A percentile compares a stretch with the other conserved stretches of the same genome.
phyloP scores from a whole-genome alignment of 2,797 vertebrate species.

The Tokudaia tokunoshimensis region DNA sequence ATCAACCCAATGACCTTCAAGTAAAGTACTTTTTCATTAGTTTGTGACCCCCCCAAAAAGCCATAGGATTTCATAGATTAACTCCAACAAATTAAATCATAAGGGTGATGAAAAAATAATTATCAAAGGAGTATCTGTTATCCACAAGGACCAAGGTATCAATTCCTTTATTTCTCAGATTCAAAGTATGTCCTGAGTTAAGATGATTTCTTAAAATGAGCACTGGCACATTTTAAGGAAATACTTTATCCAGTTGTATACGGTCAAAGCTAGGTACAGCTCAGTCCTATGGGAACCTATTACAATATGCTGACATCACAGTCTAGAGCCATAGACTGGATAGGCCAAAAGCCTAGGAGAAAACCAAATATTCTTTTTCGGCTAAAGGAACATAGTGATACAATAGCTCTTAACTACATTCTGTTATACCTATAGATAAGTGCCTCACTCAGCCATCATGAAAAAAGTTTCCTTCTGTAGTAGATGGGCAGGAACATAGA shows the following conservation, averaged over 20 bases:
- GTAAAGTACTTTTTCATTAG: not conserved
- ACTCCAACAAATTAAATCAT: not conserved
- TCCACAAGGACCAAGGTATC: not conserved
- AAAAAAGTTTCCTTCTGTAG: not conserved
- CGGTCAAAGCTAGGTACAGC: not conserved
- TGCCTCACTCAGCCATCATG: not conserved
- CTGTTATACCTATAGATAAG: not conserved
- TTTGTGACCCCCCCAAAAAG: not conserved
- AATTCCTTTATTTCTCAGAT: not conserved
- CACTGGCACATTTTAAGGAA: not conserved
- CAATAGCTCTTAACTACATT: not conserved
- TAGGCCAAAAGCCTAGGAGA: not conserved
- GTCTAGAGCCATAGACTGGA: not conserved
- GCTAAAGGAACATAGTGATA: not conserved
- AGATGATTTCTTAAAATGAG: not conserved
- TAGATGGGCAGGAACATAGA: not conserved
- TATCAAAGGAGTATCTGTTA: not conserved
- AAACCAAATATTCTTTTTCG: not conserved
- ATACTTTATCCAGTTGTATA: not conserved
- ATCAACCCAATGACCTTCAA: not conserved
- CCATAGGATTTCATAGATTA: not conserved
- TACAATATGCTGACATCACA: not conserved
- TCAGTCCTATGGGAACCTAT: not conserved
- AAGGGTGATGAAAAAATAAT: not conserved
- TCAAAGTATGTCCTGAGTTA: not conserved